Evolutionary conservation across 2,113 vertebrate species (phyloP).

Genomic region (Aegypius monachus): DNA sequence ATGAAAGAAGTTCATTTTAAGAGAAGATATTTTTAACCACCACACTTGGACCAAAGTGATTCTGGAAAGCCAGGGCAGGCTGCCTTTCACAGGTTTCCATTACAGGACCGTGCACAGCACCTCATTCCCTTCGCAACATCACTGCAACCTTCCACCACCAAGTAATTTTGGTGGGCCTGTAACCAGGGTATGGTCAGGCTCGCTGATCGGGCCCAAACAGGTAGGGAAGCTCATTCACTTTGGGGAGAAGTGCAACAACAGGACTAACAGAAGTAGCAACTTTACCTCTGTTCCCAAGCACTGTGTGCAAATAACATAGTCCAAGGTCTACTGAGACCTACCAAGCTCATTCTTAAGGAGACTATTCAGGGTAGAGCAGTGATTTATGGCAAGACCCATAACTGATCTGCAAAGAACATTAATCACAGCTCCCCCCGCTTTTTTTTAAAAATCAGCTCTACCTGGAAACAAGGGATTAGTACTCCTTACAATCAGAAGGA

Average conservation of each 20-base stretch:
- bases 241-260: not conserved
- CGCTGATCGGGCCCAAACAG: not conserved
- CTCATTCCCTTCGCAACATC: not conserved
- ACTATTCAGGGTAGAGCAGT: not conserved
- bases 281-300: not conserved
- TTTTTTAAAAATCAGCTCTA: not conserved
- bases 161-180: not conserved
- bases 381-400: not conserved
- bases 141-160: not conserved
- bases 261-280: not conserved
- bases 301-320: not conserved
- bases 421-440: not conserved
- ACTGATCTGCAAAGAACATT: not conserved
- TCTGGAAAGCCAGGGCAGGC: not conserved
- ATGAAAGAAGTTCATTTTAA: not conserved
- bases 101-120: accelerated
- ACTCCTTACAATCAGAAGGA: not conserved
- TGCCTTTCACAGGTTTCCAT: not conserved
- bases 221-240: not conserved
- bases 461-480: not conserved
- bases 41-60: not conserved
- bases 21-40: not conserved
- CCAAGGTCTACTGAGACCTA: not conserved
- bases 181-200: not conserved
- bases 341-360: not conserved